phyloP scores from a whole-genome alignment of 2,797 vertebrate genomes.

The Cottoperca gobio region DNA sequence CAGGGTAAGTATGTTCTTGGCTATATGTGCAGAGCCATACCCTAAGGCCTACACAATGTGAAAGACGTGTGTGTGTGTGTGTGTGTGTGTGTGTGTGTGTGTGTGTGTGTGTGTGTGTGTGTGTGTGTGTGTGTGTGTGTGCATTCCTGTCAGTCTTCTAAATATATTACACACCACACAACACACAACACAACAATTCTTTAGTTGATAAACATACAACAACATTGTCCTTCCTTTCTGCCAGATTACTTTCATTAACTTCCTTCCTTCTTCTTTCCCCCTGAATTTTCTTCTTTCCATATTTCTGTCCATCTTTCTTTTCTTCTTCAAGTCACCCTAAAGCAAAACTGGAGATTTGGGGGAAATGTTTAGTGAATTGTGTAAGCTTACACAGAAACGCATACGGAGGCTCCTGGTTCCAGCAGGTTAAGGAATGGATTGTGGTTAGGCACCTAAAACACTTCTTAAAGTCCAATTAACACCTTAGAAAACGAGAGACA shows the following conservation, averaged over 20 bases:
- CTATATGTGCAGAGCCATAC: slow-evolving; percentile 7
- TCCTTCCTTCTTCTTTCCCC: background rate
- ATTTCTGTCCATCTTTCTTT: no score
- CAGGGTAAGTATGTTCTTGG: slow-evolving; percentile 30
- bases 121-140: background rate
- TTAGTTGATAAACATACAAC: background rate
- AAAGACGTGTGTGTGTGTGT: background rate
- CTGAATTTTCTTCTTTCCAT: background rate
- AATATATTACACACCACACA: background rate
- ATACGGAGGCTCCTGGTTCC: background rate
- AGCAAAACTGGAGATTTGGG: background rate
- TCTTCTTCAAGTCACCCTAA: background rate
- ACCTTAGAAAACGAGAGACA: no score
- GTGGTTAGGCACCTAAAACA: no score
- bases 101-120: background rate
- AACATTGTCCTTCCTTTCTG: background rate
- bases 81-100: background rate
- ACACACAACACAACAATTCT: background rate
- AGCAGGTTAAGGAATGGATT: no score
- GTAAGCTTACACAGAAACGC: background rate
- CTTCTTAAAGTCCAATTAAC: no score
- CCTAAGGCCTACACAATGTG: background rate
- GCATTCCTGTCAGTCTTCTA: background rate
- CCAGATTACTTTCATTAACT: background rate
- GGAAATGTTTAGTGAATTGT: background rate